phyloP scores from a whole-genome alignment of 2,113 vertebrate species.

The Bagarius yarrelli region DNA sequence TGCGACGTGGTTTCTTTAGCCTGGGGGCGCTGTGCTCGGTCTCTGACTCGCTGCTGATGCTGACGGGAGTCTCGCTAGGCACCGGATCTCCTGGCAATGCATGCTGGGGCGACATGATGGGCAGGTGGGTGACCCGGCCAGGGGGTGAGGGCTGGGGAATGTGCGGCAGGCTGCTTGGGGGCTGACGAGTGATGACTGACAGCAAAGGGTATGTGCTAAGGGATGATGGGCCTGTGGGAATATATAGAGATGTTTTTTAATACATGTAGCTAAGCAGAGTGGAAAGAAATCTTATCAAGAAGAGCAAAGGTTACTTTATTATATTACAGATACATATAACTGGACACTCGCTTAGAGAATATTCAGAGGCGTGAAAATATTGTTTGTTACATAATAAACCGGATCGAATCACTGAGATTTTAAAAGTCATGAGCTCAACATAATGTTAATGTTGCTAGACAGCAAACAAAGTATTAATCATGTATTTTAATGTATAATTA shows the following conservation, averaged over 20 bases:
- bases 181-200: conserved; percentile 88
- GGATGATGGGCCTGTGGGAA: conserved; percentile 79
- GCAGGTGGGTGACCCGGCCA: conserved; percentile 65
- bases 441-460: background rate
- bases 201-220: conserved; percentile 87
- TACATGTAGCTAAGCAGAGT: background rate
- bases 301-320: background rate
- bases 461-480: background rate
- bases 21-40: conserved; percentile 78
- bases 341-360: background rate
- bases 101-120: conserved; percentile 58
- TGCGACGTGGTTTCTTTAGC: conserved; percentile 90
- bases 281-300: background rate
- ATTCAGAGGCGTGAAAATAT: background rate
- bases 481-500: background rate
- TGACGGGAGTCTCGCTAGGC: conserved; percentile 73
- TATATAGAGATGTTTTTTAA: background rate
- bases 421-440: background rate
- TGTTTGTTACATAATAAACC: background rate
- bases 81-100: conserved; percentile 60
- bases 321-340: background rate
- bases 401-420: background rate
- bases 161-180: conserved; percentile 69
- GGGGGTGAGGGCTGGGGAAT: conserved; percentile 68
- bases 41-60: conserved; percentile 91